Evolutionary conservation across 2,888 invertebrate species (phyloP).

Genomic region (Cosmia trapezina): DNA sequence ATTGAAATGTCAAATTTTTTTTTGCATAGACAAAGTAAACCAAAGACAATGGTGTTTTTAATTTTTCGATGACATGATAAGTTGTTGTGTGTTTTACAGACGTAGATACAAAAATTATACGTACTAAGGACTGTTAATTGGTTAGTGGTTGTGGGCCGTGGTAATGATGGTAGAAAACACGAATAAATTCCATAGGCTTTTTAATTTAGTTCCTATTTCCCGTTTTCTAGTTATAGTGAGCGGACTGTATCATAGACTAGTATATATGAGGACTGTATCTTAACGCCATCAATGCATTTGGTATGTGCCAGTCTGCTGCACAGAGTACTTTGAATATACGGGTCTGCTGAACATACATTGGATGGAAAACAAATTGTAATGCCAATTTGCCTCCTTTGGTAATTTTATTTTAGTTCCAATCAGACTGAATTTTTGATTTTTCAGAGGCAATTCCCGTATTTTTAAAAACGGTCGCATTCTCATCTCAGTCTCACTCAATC

Average conservation of each 20-base stretch:
- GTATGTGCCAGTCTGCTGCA: background rate
- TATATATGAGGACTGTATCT: background rate
- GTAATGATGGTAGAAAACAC: background rate
- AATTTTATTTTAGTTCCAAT: background rate
- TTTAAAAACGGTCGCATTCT: too few relatives aligned
- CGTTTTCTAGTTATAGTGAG: background rate
- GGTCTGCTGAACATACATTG: too few relatives aligned
- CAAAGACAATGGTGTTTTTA: background rate
- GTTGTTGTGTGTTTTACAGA: background rate
- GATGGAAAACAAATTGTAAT: background rate
- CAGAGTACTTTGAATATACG: too few relatives aligned
- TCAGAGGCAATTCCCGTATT: too few relatives aligned
- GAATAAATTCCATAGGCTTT: background rate
- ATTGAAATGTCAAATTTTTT: background rate
- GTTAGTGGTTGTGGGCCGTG: background rate
- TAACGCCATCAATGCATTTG: constrained; percentile 3
- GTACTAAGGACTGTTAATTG: background rate
- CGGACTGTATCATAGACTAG: too few relatives aligned
- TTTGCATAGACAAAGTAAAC: background rate
- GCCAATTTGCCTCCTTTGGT: background rate
- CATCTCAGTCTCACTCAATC: too few relatives aligned
- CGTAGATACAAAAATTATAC: background rate
- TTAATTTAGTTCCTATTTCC: constrained; percentile 10
- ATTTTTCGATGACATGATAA: background rate
- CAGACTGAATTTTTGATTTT: background rate